A percentile compares a stretch with the other conserved stretches of the same genome.
Conservation (phyloP, 2,888 invertebrate genomes). For the Orthonychiurus folsomi region DNA sequence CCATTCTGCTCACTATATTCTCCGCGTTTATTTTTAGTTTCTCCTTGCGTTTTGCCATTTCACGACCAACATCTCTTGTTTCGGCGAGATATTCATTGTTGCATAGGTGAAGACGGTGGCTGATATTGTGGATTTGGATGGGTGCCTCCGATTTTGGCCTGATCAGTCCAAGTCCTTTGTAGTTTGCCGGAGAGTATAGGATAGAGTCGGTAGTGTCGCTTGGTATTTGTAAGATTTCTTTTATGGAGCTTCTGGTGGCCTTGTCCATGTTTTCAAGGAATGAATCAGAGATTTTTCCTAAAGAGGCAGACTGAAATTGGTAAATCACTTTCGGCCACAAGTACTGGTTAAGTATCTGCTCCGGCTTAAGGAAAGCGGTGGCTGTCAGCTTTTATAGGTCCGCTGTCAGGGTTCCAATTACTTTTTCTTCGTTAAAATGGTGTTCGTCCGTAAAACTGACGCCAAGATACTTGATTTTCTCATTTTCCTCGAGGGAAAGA, state of each 20-base stretch:
- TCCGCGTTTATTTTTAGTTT: too few species aligned
- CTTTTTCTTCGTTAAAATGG: slow-evolving; percentile 4
- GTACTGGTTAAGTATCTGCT: slow-evolving; percentile 12
- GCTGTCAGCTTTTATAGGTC: slow-evolving; percentile 9
- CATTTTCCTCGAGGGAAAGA: slow-evolving; percentile 5
- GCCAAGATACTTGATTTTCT: slow-evolving; percentile 17
- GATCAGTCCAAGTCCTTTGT: slow-evolving; percentile 11
- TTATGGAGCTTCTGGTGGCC: not conserved
- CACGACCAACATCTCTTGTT: too few species aligned
- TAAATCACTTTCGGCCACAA: slow-evolving; percentile 16
- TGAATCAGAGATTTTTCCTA: not conserved
- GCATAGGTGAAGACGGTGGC: too few species aligned
- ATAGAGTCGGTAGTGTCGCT: slow-evolving; percentile 14
- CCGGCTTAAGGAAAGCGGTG: too few species aligned
- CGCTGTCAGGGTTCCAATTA: not conserved
- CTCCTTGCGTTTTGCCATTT: too few species aligned
- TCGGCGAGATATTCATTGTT: too few species aligned
- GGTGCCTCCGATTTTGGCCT: slow-evolving; percentile 7
- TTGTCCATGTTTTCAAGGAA: slow-evolving; percentile 10
- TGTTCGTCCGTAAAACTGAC: slow-evolving; percentile 16
- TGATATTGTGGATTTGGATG: slow-evolving; percentile 11
- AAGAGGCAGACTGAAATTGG: slow-evolving; percentile 12
- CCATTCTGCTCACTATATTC: too few species aligned
- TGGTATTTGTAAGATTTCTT: slow-evolving; percentile 9
- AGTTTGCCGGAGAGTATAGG: slow-evolving; percentile 6